These are phyloP conservation scores for Drosophila tripunctata DNA, from an alignment of 2,888 invertebrate genomes.

Conservation along the genomic window DNA sequence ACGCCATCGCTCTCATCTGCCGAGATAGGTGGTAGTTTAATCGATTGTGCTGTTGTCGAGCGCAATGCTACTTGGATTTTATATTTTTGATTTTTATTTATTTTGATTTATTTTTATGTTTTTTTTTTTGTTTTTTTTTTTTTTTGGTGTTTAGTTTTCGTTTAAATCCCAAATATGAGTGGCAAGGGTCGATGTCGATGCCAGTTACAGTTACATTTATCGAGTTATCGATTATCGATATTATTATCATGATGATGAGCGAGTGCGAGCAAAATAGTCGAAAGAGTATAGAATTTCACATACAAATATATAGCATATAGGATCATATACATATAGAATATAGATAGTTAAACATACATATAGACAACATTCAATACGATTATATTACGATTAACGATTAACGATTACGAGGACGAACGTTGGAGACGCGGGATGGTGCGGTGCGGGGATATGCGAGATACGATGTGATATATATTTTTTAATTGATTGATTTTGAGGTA, in stretches of 20 bases:
- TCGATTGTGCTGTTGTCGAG: conserved; percentile 83
- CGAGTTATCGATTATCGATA: conserved; percentile 37
- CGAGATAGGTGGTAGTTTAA: conserved; percentile 85
- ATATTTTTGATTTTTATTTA: conserved; percentile 12
- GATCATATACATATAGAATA: conserved; percentile 45
- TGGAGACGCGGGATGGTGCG: conserved; percentile 38
- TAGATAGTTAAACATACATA: conserved; percentile 36
- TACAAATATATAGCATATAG: conserved; percentile 53
- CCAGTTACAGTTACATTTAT: conserved; percentile 49
- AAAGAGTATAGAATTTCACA: conserved; percentile 59
- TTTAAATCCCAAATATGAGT: conserved; percentile 56
- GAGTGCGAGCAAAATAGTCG: conserved; percentile 60
- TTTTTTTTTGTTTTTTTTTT: conserved; percentile 13
- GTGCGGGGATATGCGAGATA: conserved; percentile 39
- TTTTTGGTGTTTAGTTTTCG: conserved; percentile 29
- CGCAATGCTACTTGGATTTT: conserved; percentile 73
- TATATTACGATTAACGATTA: too few species aligned
- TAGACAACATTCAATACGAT: conserved; percentile 58
- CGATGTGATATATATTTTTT: conserved; percentile 34
- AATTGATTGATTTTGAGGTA: conserved; percentile 4
- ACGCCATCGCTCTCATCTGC: conserved; percentile 81
- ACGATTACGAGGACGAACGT: conserved; percentile 51
- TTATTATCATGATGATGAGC: conserved; percentile 58
- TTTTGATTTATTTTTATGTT: conserved; percentile 8
- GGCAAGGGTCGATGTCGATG: conserved; percentile 43